Percentiles rank a stretch among this genome's conserved stretches.
These are phyloP conservation scores for Cosmia trapezina DNA, from an alignment of 2,888 invertebrate species.

Conservation along the genomic window DNA sequence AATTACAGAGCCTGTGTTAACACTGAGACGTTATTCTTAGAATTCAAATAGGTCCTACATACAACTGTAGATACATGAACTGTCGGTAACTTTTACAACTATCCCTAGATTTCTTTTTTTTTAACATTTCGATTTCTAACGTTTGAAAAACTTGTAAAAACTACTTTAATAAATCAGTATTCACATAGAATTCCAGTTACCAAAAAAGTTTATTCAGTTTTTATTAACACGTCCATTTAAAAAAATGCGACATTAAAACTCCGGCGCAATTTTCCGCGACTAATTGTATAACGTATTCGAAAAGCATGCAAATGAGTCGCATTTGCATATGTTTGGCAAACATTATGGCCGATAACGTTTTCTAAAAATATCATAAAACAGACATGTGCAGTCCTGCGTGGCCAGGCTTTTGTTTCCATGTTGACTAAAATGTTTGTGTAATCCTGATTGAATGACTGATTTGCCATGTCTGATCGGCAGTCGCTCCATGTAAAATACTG, in stretches of 20 bases:
- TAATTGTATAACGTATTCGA: constrained; percentile 54
- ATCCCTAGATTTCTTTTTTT: too few relatives aligned
- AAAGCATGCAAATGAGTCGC: constrained; percentile 58
- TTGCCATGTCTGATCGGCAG: too few relatives aligned
- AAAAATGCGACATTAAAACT: constrained; percentile 27
- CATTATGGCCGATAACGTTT: constrained; percentile 56
- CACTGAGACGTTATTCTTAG: too few relatives aligned
- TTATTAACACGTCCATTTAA: not conserved
- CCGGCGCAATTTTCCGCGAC: constrained; percentile 34
- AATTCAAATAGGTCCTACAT: not conserved
- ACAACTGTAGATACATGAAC: not conserved
- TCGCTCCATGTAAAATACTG: too few relatives aligned
- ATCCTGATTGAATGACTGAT: too few relatives aligned
- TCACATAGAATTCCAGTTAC: not conserved
- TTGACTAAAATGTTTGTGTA: constrained; percentile 1
- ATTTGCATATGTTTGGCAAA: constrained; percentile 64
- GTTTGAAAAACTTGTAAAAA: not conserved
- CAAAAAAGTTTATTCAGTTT: not conserved
- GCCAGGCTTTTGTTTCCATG: constrained; percentile 23
- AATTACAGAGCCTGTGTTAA: not conserved
- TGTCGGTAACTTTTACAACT: not conserved
- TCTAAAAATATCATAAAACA: constrained; percentile 53
- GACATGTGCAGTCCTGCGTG: constrained; percentile 51
- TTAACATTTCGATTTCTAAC: too few relatives aligned
- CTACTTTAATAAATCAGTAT: not conserved